phyloP scores from a whole-genome alignment of 2,888 invertebrate species.

The Hirudinaria manillensis region DNA sequence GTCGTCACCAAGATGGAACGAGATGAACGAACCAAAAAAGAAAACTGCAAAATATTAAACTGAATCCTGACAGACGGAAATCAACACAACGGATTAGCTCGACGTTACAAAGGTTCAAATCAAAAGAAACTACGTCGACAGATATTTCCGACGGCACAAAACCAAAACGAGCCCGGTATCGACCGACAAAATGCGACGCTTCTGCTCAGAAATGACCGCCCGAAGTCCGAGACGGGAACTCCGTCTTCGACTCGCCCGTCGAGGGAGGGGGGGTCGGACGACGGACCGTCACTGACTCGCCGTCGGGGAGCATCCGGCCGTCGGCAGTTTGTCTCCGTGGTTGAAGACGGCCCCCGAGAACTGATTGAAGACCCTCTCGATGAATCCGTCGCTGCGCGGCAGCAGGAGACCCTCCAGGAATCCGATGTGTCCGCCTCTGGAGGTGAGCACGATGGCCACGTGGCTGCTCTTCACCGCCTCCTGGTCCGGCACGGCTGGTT shows the following conservation, averaged over 20 bases:
- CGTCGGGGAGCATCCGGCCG: neutral
- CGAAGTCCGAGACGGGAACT: neutral
- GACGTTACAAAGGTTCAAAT: no score
- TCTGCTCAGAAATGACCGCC: neutral
- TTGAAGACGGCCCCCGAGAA: slow-evolving; percentile 47
- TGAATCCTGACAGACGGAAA: no score
- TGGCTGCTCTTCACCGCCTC: slow-evolving; percentile 50
- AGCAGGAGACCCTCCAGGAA: slow-evolving; percentile 54
- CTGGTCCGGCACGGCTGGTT: slow-evolving; percentile 46
- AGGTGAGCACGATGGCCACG: slow-evolving; percentile 53
- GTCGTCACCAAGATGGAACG: no score
- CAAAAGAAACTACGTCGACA: no score
- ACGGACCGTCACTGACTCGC: neutral
- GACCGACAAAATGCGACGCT: no score
- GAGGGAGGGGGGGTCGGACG: neutral
- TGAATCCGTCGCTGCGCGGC: slow-evolving; percentile 44
- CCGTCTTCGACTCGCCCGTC: neutral
- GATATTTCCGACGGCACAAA: no score
- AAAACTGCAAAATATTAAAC: no score
- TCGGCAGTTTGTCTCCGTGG: slow-evolving; percentile 41
- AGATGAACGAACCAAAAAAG: no score
- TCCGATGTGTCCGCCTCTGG: slow-evolving; percentile 56
- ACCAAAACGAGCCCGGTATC: no score
- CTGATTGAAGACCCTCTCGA: slow-evolving; percentile 49
- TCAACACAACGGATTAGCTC: no score